Percentiles rank a stretch among this genome's conserved stretches.
Evolutionary conservation across 2,888 invertebrate genomes (phyloP).

Genomic region (Schizaphis graminum): DNA sequence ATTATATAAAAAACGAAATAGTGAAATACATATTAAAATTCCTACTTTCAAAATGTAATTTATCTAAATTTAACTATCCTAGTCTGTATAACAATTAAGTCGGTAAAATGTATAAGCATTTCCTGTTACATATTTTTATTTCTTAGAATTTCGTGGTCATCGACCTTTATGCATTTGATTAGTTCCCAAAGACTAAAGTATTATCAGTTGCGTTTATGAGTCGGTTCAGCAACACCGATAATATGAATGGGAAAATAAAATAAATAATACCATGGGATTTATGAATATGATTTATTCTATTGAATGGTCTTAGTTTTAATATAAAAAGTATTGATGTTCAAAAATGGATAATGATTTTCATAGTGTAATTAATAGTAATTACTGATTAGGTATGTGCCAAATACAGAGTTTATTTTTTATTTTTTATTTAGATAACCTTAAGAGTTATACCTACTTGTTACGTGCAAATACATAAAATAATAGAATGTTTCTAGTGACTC

Average conservation of each 20-base stretch:
- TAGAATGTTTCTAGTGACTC: background rate
- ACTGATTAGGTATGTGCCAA: background rate
- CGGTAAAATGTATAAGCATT: background rate
- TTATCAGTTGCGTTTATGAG: background rate
- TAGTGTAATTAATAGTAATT: background rate
- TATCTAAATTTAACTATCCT: background rate
- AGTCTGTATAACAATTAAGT: background rate
- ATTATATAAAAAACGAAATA: background rate
- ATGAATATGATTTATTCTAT: background rate
- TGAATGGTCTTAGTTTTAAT: background rate
- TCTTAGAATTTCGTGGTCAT: slow-evolving; percentile 11
- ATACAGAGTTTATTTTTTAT: background rate
- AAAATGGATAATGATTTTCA: background rate
- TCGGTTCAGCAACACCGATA: background rate
- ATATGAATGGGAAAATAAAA: slow-evolving; percentile 34
- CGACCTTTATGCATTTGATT: slow-evolving; percentile 21
- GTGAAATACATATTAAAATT: background rate
- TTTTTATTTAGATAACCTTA: background rate
- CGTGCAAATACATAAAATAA: background rate
- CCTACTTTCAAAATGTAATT: background rate
- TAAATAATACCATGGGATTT: background rate
- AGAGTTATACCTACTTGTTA: background rate
- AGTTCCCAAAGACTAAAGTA: background rate
- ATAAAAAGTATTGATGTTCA: background rate
- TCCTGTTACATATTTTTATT: slow-evolving; percentile 3